Base-by-base conservation (phyloP, 2,888 invertebrate genomes). In the Thereva nobilitata region DNA sequence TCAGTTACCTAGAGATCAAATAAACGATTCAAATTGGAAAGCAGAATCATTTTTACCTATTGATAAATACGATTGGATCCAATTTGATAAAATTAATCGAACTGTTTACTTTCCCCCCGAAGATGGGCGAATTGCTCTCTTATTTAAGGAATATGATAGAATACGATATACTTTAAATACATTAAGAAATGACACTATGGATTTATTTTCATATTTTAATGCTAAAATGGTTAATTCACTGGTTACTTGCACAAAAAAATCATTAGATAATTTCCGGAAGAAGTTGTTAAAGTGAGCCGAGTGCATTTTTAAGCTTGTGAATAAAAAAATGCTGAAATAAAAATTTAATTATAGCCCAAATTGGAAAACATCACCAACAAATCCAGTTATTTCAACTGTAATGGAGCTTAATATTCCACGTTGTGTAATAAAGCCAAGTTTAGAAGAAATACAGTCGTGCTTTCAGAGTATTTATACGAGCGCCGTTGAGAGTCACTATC, bases 191-290 rank as follows among this genome's bases (percentile, higher is more conserved):
- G 91, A 92, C 75, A 91, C 91, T 74, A 89, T 91, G 76, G 92
- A 93, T 76, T 81, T 93, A 56, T 93, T 91, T 76, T 87, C 89
- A 1, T 89, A 88, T 76, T 93, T 92, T 74, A 91, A 92, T 72
- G 87, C 87, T 61, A 90, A 88, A 79, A 85, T 91, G 70, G 82
- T 90, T 41, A 89, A 91, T 68, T 82, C 91, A 3, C 81, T 94
- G 23, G 89, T 91, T 8, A 90, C 88, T 74, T 86, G 88, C 64
- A 91, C 92, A 0, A 87, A 88, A 75, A 81, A 83, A 53, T 91
- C 92, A 9, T 81, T 94, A 68, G 92, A 93, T 75, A 78, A 85
- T 68, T 80, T 93, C 41, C 87, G 89, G 70, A 86, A 85, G 41
- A 52, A 63, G 41, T 41, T 63, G 7, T 50, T 50, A 50, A 50